Conservation (phyloP, 1,140 invertebrate genomes). For the Drosophila subobscura region DNA sequence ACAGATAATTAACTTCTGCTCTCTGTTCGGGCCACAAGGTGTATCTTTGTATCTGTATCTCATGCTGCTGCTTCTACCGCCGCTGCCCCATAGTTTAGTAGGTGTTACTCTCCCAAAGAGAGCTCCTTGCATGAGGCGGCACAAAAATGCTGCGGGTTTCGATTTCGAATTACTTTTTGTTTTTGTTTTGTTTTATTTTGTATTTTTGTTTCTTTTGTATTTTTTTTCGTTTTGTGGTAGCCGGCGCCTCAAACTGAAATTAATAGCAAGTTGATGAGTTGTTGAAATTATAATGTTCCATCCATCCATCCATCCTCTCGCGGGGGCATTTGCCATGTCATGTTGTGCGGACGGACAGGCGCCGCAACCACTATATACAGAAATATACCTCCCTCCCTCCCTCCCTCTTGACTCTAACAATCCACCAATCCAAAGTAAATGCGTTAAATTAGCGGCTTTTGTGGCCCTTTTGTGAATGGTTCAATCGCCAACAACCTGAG, state of each 20-base stretch:
- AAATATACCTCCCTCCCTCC: not conserved
- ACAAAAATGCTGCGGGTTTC: conserved; percentile 37
- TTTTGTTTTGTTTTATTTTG: conserved; percentile 7
- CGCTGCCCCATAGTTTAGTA: conserved; percentile 73
- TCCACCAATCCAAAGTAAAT: conserved; percentile 61
- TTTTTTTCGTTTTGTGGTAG: conserved; percentile 26
- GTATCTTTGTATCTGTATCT: conserved; percentile 23
- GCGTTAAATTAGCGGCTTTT: conserved; percentile 79
- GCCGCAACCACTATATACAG: conserved; percentile 28
- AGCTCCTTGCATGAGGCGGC: conserved; percentile 66
- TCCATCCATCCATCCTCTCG: not conserved
- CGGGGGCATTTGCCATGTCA: conserved; percentile 47
- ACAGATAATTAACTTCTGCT: conserved; percentile 74
- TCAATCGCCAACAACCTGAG: conserved; percentile 10
- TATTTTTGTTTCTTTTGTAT: conserved; percentile 3
- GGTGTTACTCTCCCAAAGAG: conserved; percentile 55
- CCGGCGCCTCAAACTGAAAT: conserved; percentile 68
- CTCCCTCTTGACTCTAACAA: not conserved
- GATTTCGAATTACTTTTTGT: conserved; percentile 40
- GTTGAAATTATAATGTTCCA: conserved; percentile 77
- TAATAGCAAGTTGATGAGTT: conserved; percentile 82
- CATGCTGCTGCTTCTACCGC: conserved; percentile 15
- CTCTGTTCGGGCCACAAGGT: not conserved
- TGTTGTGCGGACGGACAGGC: conserved; percentile 39
- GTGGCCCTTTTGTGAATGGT: conserved; percentile 50